Conservation (phyloP, 2,113 vertebrate genomes). For the Puntigrus tetrazona region DNA sequence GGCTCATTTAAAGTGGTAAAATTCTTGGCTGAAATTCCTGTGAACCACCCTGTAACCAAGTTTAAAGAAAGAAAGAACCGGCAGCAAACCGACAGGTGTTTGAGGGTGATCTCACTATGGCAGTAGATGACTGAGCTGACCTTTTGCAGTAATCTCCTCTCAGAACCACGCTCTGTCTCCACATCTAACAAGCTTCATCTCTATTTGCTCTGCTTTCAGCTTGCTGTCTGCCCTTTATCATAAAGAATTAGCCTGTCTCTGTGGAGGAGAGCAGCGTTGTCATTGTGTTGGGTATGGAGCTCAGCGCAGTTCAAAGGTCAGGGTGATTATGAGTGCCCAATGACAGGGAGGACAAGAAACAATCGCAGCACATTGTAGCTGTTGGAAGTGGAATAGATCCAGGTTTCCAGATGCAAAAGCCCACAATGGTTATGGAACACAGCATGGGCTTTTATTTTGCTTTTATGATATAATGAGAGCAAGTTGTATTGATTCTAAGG, state of each 20-base stretch:
- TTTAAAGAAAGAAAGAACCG: background rate
- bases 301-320: slow-evolving; percentile 26
- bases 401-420: background rate
- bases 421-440: background rate
- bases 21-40: background rate
- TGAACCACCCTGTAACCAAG: slow-evolving; percentile 14
- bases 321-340: slow-evolving; percentile 11
- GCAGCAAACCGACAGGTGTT: background rate
- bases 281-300: slow-evolving; percentile 23
- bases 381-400: background rate
- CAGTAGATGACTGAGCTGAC: slow-evolving; percentile 44
- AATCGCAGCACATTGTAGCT: background rate
- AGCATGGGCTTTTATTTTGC: background rate
- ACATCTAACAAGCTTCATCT: slow-evolving; percentile 39
- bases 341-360: background rate
- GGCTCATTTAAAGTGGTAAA: background rate
- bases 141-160: slow-evolving; percentile 33
- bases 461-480: background rate
- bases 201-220: slow-evolving; percentile 36
- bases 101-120: slow-evolving; percentile 12
- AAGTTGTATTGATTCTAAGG: background rate
- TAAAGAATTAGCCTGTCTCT: slow-evolving; percentile 31
- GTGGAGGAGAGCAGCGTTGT: background rate
- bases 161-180: background rate
- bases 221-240: slow-evolving; percentile 48